Evolutionary conservation across 2,113 vertebrate genomes (phyloP).

Genomic region (Pardalotus punctatus): DNA sequence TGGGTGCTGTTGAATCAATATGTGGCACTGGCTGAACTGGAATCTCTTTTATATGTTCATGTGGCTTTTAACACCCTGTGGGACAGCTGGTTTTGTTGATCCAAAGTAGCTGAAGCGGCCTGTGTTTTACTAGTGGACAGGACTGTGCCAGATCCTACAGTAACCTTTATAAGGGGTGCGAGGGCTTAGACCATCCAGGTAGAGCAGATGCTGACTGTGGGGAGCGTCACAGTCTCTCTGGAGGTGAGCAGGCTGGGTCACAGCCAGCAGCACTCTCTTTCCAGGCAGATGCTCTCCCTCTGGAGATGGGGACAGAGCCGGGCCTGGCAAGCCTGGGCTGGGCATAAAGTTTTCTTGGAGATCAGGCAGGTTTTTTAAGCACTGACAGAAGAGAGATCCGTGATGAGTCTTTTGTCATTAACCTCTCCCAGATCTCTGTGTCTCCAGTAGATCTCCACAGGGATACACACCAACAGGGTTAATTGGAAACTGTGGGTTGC

Average conservation of each 20-base stretch:
- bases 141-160: not conserved
- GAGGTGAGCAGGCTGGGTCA: not conserved
- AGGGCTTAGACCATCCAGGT: not conserved
- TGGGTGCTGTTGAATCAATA: not conserved
- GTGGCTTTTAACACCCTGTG: not conserved
- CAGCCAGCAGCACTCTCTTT: not conserved
- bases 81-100: not conserved
- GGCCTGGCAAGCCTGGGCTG: not conserved
- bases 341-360: not conserved
- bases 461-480: not conserved
- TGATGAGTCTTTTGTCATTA: not conserved
- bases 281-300: not conserved
- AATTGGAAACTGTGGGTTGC: not conserved
- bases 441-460: not conserved
- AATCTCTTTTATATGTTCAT: not conserved
- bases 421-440: not conserved
- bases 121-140: not conserved
- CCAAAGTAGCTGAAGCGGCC: not conserved
- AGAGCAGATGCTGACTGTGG: not conserved
- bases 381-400: not conserved
- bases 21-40: not conserved
- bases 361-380: not conserved
- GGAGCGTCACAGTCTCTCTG: rapidly evolving
- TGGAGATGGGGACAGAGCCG: not conserved
- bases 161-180: not conserved